phyloP scores from a whole-genome alignment of 1,140 invertebrate genomes.

The Adelges cooleyi region DNA sequence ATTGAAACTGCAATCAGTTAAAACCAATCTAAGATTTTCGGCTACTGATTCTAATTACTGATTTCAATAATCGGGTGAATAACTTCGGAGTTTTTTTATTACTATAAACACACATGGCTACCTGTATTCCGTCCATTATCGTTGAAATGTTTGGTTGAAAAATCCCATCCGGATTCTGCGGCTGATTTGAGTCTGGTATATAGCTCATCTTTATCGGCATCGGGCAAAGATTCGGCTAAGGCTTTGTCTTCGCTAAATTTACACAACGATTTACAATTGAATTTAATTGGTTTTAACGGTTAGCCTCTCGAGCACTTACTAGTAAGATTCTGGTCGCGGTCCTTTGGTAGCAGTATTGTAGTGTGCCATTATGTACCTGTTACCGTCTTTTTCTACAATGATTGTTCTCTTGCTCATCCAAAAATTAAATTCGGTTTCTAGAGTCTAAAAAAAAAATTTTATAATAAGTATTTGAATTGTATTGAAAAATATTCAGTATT shows the following conservation, averaged over 20 bases:
- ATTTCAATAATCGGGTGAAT: background rate
- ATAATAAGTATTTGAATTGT: background rate
- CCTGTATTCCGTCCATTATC: background rate
- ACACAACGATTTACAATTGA: background rate
- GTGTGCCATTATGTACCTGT: conserved; percentile 46
- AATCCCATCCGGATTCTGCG: conserved; percentile 53
- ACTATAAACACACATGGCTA: too few species aligned
- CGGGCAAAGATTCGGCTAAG: conserved; percentile 33
- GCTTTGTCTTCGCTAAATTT: conserved; percentile 38
- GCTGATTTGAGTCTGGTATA: conserved; percentile 45
- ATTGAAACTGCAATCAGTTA: background rate
- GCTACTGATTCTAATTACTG: background rate
- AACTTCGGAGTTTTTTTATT: too few species aligned
- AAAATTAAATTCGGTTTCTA: conserved; percentile 72
- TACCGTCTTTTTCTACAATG: conserved; percentile 42
- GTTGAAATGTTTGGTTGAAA: conserved; percentile 40
- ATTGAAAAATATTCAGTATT: background rate
- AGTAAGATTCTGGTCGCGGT: conserved; percentile 70
- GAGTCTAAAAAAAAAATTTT: conserved; percentile 39
- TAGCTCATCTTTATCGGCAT: conserved; percentile 36
- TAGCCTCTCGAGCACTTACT: conserved; percentile 37
- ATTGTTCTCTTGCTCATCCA: conserved; percentile 60
- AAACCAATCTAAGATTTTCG: background rate
- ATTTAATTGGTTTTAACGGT: background rate
- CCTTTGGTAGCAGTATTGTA: conserved; percentile 43